Evolutionary conservation across 1,140 invertebrate species (phyloP), one percentile per base, ranked within the genome.

Genomic region (Hesperophylax magnus): DNA sequence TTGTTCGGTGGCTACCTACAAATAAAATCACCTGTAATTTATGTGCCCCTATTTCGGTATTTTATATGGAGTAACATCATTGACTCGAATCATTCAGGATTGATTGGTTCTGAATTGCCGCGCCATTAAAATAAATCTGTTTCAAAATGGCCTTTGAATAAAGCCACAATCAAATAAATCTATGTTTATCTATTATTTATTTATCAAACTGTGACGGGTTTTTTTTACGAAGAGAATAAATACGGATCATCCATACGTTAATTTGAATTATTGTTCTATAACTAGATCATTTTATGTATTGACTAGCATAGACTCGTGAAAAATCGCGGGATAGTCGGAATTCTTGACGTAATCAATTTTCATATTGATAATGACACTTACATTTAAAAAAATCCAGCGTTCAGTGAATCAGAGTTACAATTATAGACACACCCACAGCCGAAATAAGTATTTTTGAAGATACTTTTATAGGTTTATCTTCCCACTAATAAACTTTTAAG

Each of bases 1-100:
- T 52, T n/a, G 24, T 34, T n/a, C 56, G 47, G 18, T 77, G 65
- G 47, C 18, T 47, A 34, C 34, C n/a, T 76, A 58, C 52, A 67
- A 79, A 82, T 61, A 67, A 79, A 82, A 79, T 78, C 18, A 54
- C 74, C 17, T 34, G 24, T 79, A 77, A 82, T 82, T 82, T 76
- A 79, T 79, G 72, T 82, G 56, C 69, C 60, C 34, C 76, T 61
- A 78, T 78, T 81, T 74, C 71, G 77, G 72, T 78, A 77, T 77
- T 61, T 77, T 77, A 71, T 24, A 71, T 71, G 39, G 67, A 71
- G 67, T 24, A 52, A 15, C 67, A 52, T 39, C 31, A 20, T 22
- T 71, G 14, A 71, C 67, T 71, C 31, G 65, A 47, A 39, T 71
- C 31, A 71, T 71, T 18, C 67, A 71, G 67, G 67, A 71, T 71